These are phyloP conservation scores for Lithobates pipiens DNA, from an alignment of 2,797 vertebrate species.

Conservation along the genomic window DNA sequence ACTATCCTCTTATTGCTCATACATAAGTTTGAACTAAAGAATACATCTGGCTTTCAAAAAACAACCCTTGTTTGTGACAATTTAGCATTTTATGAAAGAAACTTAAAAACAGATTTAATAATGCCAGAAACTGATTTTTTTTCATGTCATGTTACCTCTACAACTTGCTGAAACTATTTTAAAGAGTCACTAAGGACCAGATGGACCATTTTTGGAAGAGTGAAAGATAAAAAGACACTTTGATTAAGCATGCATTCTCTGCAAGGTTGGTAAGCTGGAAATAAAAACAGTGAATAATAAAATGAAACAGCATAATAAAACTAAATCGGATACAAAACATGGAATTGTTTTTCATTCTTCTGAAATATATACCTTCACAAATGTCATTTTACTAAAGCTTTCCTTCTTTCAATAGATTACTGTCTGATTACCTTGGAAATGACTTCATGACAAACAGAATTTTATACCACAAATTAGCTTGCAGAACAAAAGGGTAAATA, in stretches of 20 bases:
- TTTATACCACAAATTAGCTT: slow-evolving; percentile 19
- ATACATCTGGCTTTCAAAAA: neutral
- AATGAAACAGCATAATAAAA: slow-evolving; percentile 4
- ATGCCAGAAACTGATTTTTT: neutral
- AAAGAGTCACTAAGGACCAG: slow-evolving; percentile 18
- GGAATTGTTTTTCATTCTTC: neutral
- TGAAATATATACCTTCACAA: neutral
- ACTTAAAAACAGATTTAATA: neutral
- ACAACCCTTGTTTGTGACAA: neutral
- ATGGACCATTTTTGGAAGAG: slow-evolving; percentile 16
- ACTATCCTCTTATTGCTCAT: neutral
- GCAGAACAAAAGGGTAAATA: slow-evolving; percentile 7
- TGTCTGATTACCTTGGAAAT: neutral
- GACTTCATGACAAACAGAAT: slow-evolving; percentile 1
- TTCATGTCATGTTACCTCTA: neutral
- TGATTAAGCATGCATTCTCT: slow-evolving; percentile 22
- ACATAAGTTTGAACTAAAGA: neutral
- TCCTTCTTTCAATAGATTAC: slow-evolving; percentile 1
- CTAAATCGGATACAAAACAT: neutral
- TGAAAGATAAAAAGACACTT: slow-evolving; percentile 20
- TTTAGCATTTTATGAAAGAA: neutral
- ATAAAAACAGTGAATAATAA: slow-evolving; percentile 14
- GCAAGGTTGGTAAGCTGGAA: neutral
- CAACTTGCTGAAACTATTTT: neutral
- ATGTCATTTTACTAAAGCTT: neutral